Conservation (phyloP, 2,113 vertebrate species). For the Mixornis gularis region DNA sequence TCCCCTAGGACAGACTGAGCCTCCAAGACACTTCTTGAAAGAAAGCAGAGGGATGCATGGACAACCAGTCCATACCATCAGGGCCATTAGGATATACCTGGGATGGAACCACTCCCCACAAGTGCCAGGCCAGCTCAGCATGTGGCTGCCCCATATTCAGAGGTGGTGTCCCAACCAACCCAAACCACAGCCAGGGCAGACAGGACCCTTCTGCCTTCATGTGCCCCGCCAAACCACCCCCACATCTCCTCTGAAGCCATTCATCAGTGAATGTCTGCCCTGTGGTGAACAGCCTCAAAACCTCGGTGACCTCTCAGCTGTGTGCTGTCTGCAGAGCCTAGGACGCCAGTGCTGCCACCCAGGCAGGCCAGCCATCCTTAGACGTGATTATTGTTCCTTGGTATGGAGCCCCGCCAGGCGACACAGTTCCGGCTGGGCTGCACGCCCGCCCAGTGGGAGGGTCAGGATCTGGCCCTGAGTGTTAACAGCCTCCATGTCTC, state of each 20-base stretch:
- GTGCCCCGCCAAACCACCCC: neutral
- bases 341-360: neutral
- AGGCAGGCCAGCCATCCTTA: constrained; percentile 15
- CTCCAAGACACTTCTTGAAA: neutral
- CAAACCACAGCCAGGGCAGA: neutral
- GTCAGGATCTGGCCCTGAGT: neutral
- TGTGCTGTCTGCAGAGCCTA: neutral
- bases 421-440: neutral
- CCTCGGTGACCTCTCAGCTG: neutral
- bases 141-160: neutral
- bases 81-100: neutral
- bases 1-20: neutral
- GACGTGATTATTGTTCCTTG: neutral
- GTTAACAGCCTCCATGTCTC: constrained; percentile 24
- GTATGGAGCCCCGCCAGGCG: neutral
- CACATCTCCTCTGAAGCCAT: neutral
- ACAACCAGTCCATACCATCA: accelerated
- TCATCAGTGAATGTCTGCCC: neutral
- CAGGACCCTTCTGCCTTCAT: neutral
- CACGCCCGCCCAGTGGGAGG: neutral
- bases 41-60: neutral
- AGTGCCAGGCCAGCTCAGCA: neutral
- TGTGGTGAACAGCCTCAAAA: neutral
- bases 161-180: neutral
- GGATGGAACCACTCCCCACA: accelerated